A percentile compares a stretch with the other conserved stretches of the same genome.
These are phyloP conservation scores for Copsychus sechellarum DNA, from an alignment of 2,113 vertebrate genomes.

Conservation along the genomic window DNA sequence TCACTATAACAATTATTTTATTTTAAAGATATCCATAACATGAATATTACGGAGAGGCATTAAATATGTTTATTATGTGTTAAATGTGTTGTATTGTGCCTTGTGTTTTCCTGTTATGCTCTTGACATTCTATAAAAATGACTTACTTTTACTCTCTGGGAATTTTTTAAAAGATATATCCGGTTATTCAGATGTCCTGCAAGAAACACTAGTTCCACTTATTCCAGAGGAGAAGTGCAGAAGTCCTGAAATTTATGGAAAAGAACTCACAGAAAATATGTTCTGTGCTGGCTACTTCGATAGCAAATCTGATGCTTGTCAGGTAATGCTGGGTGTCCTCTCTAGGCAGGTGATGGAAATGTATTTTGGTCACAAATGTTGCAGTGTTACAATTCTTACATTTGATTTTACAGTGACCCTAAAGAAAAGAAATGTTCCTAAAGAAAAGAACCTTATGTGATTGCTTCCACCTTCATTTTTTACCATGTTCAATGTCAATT, in stretches of 20 bases:
- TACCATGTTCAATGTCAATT: neutral
- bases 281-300: constrained; percentile 86
- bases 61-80: neutral
- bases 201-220: constrained; percentile 82
- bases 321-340: constrained; percentile 75
- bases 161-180: constrained; percentile 68
- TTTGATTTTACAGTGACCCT: neutral
- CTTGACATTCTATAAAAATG: neutral
- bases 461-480: neutral
- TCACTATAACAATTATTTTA: neutral
- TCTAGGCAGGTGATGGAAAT: neutral
- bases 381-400: neutral
- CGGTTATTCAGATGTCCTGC: constrained; percentile 77
- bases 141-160: neutral
- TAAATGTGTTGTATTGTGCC: neutral
- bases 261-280: constrained; percentile 87
- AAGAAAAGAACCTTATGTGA: neutral
- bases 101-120: neutral
- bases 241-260: constrained; percentile 85
- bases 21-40: neutral
- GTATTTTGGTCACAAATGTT: neutral
- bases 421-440: neutral
- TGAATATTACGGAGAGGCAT: neutral
- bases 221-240: constrained; percentile 80
- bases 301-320: constrained; percentile 86